Percentiles rank a stretch among this genome's conserved stretches.
phyloP scores from a whole-genome alignment of 2,888 invertebrate species.

The Mimachlamys varia region DNA sequence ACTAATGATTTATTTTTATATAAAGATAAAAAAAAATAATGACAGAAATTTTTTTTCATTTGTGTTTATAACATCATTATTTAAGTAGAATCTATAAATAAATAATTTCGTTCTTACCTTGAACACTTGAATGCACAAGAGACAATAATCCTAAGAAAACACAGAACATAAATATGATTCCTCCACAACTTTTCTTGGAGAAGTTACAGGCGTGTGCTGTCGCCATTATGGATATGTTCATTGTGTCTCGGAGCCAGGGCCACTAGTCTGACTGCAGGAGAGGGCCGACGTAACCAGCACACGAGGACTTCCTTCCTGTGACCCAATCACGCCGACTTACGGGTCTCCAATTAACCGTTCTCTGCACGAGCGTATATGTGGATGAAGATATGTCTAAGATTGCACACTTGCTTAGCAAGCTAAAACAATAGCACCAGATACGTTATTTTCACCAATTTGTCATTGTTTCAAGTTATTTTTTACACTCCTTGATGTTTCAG shows the following conservation, averaged over 20 bases:
- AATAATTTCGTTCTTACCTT: neutral
- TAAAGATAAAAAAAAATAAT: too few species aligned
- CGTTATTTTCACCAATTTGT: neutral
- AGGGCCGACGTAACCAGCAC: constrained; percentile 7
- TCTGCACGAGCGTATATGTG: neutral
- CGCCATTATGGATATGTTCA: neutral
- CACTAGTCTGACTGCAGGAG: neutral
- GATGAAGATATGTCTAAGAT: neutral
- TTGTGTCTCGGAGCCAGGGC: constrained; percentile 17
- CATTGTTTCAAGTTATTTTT: too few species aligned
- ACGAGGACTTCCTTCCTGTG: constrained; percentile 25
- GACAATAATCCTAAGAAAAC: neutral
- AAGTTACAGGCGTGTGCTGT: neutral
- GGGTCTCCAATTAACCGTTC: neutral
- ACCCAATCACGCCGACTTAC: constrained; percentile 3
- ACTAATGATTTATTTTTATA: too few species aligned
- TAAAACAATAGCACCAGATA: neutral
- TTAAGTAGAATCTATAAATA: too few species aligned
- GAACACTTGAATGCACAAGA: neutral
- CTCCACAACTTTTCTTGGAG: neutral
- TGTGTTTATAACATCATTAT: too few species aligned
- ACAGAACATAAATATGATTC: neutral
- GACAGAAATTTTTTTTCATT: too few species aligned
- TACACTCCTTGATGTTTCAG: too few species aligned
- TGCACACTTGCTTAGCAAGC: neutral